Evolutionary conservation across 2,888 invertebrate genomes (phyloP), one percentile per base, ranked within the genome.

Genomic region (Harmothoe impar): DNA sequence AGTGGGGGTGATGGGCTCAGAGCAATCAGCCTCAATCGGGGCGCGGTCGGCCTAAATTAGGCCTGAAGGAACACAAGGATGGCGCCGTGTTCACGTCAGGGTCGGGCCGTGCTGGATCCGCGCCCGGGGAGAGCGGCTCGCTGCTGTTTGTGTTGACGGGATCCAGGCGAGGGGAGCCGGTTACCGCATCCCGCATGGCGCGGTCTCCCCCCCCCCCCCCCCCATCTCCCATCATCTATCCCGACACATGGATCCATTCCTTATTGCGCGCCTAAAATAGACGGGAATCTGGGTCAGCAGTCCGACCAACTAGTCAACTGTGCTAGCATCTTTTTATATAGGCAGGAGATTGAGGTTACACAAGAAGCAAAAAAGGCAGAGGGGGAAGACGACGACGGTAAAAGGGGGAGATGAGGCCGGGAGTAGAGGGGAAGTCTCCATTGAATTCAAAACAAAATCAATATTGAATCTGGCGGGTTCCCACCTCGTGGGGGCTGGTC

Each of bases 381-480:
- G 77, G n/a, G 25, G n/a, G n/a, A 25, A n/a, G 77, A 25, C 3
- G 17, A 29, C 3, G 31, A 77, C 15, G 77, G 77, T 15, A n/a
- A n/a, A 31, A 77, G 25, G 77, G 25, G 43, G 81, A 43, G 35
- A 17, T n/a, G 43, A 43, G 81, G 81, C 0, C 5, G 31, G 52
- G 86, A 86, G 25, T 29, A 25, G 52, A 84, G 52, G 51, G 56
- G 29, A 54, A 54, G 12, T 52, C 54, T 20, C 86, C 86, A 86
- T 86, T 54, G 86, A 86, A 86, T 86, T 86, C 54, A 86, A 86
- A 86, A 86, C 54, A 86, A 86, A 86, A 86, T 86, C 86, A 86
- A 86, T 86, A 86, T 86, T 86, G 86, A 86, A 86, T 54, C 86
- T 86, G 86, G 86, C 54, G 86, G 54, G 54, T 86, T 31, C 54